Conservation (phyloP, 2,888 invertebrate species). For the Ernsta delagoae region DNA sequence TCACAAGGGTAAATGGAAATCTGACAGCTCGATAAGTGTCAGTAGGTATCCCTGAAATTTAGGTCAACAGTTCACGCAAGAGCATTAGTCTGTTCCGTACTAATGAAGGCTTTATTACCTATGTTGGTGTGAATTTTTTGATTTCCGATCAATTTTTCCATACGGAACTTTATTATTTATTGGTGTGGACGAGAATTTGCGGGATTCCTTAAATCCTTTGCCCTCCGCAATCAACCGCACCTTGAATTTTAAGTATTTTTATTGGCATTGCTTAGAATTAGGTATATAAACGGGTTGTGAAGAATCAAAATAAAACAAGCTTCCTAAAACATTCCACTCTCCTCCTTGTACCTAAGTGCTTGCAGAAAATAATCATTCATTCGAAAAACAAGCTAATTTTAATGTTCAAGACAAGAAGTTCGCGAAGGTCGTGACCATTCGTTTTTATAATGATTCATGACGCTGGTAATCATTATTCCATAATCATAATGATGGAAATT, state of each 20-base stretch:
- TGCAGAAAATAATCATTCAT: background rate
- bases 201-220: no score
- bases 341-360: background rate
- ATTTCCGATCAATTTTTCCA: no score
- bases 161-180: no score
- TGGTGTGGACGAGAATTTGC: no score
- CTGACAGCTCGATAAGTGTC: constrained; percentile 68
- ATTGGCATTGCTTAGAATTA: no score
- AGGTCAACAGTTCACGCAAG: constrained; percentile 56
- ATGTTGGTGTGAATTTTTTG: no score
- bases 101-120: no score
- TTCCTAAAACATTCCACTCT: background rate
- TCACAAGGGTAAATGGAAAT: no score
- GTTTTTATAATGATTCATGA: background rate
- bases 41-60: constrained; percentile 57
- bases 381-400: background rate
- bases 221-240: no score
- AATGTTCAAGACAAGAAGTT: background rate
- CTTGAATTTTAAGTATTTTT: no score
- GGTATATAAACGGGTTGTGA: background rate
- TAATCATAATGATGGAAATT: no score
- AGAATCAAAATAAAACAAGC: background rate
- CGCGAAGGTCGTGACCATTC: background rate
- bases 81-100: constrained; percentile 7
- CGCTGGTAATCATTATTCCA: background rate